Conservation (phyloP, 2,888 invertebrate genomes). For the Nasonovia ribisnigri region DNA sequence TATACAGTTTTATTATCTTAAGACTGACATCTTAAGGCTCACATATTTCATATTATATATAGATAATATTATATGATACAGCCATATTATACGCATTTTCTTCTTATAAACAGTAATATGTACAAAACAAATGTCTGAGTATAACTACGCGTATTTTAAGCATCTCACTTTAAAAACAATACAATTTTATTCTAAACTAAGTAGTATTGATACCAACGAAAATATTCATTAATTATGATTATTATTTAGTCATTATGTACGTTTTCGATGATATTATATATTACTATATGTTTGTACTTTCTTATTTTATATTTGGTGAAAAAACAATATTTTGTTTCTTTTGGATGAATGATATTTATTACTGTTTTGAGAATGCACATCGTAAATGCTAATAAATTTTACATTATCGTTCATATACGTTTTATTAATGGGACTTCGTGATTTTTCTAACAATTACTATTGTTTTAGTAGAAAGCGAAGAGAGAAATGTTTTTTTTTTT, state of each 20-base stretch:
- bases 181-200: too few species aligned
- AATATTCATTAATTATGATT: not conserved
- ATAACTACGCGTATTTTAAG: not conserved
- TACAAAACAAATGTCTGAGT: not conserved
- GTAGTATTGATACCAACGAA: not conserved
- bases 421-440: slow-evolving; percentile 26
- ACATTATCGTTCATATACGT: not conserved
- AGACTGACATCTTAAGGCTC: not conserved
- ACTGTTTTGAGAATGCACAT: not conserved
- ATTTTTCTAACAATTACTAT: slow-evolving; percentile 47
- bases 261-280: not conserved
- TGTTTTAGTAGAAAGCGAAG: slow-evolving; percentile 44
- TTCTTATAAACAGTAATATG: not conserved
- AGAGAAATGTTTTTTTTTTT: slow-evolving; percentile 10
- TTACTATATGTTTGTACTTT: not conserved
- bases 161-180: not conserved
- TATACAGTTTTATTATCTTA: not conserved
- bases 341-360: not conserved
- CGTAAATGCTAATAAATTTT: not conserved
- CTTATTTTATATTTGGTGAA: not conserved
- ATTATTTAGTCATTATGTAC: not conserved
- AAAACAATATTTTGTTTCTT: not conserved
- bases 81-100: not conserved
- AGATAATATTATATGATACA: too few species aligned
- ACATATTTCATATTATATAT: not conserved